phyloP scores from a whole-genome alignment of 2,113 vertebrate genomes.

The Ciconia maguari region DNA sequence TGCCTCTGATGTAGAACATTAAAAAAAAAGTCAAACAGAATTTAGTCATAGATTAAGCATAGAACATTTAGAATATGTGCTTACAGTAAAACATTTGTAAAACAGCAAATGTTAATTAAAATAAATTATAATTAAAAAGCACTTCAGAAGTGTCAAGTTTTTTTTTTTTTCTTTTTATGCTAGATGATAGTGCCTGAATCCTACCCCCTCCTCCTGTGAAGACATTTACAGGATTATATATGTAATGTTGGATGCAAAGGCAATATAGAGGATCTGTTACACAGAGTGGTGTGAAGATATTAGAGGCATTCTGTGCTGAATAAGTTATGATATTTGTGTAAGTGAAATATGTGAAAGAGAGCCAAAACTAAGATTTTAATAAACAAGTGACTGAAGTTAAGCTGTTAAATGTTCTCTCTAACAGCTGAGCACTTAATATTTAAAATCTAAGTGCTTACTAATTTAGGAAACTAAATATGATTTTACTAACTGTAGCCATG shows the following conservation, averaged over 20 bases:
- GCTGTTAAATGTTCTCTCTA: background rate
- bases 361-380: constrained; percentile 2
- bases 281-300: background rate
- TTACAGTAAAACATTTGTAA: constrained; percentile 24
- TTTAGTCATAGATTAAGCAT: constrained; percentile 24
- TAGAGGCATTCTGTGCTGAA: background rate
- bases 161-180: background rate
- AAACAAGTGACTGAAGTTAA: constrained; percentile 11
- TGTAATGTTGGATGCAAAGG: background rate
- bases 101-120: constrained; percentile 43
- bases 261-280: background rate
- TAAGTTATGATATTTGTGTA: background rate
- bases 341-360: background rate
- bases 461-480: background rate
- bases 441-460: background rate
- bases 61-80: constrained; percentile 6
- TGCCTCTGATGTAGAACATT: constrained; percentile 21
- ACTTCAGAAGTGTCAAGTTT: background rate
- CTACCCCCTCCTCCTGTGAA: background rate
- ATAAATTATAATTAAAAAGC: constrained; percentile 20
- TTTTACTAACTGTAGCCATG: background rate
- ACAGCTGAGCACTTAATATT: background rate
- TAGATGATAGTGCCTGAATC: background rate
- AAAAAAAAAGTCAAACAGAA: constrained; percentile 39
- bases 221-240: background rate